Evolutionary conservation across 2,797 vertebrate species (phyloP), one percentile per base, ranked within the genome.

Genomic region (Channallabes apus): DNA sequence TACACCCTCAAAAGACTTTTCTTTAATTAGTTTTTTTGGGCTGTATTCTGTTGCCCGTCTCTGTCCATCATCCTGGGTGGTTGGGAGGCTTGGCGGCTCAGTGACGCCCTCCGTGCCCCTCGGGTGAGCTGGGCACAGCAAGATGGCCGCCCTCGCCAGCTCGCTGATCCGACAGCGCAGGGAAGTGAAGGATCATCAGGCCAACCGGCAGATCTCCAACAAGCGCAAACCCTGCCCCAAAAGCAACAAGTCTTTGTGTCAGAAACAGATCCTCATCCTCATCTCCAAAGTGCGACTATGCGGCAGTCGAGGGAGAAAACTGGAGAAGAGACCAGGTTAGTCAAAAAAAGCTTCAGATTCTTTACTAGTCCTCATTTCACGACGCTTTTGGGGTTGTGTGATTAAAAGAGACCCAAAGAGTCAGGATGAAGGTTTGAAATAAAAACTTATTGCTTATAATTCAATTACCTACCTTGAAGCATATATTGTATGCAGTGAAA

Each of bases 111-210:
- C 91, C 80, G 93, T 91, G 90, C 91, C 91, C 81, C 91, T 92
- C 91, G 90, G 89, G 91, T 87, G 85, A 93, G 92, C 92, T 86
- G 81, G 90, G 90, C 82, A 89, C 88, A 88, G 90, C 93, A 94
- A 95, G 91, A 98, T 97, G 97, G 97, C 97, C 22, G 97, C 97
- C 17, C 94, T 97, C 58, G 97, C 97, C 94, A 98, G 97, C 92
- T 96, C 96, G 87, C 93, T 98, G 67, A 98, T 98, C 90, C 95
- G 97, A 82, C 96, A 97, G 91, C 96, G 96, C 89, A 92, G 97
- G 89, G 97, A 97, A 94, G 94, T 97, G 90, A 96, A 96, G 89
- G 97, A 97, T 89, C 95, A 96, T 5, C 96, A 95, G 86, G 94
- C 94, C 72, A 96, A 96, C 94, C 94, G 96, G 82, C 96, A 96